Percentiles rank a stretch among this genome's conserved stretches.
Evolutionary conservation across 1,140 invertebrate species (phyloP).

Genomic region (Drosophila teissieri): DNA sequence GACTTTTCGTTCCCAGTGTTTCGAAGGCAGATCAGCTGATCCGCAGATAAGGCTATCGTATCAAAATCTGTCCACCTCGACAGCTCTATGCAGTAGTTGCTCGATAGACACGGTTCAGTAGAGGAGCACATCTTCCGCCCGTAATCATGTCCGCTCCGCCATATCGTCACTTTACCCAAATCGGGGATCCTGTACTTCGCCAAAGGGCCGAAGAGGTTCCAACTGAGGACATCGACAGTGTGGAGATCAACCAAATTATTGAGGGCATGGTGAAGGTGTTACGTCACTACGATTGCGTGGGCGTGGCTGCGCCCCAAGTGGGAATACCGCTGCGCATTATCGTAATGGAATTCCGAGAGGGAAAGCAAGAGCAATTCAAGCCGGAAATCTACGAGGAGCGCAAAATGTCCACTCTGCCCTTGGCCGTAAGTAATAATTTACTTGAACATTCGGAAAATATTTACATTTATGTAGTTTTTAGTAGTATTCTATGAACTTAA

Average conservation of each 20-base stretch:
- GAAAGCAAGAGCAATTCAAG: conserved; percentile 84
- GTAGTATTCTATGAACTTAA: too few relatives aligned
- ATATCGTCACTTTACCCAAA: conserved; percentile 88
- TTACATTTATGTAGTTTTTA: neutral
- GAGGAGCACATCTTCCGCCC: neutral
- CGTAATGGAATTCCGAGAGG: conserved; percentile 86
- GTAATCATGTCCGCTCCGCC: conserved; percentile 80
- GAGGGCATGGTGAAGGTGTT: conserved; percentile 86
- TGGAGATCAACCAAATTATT: conserved; percentile 87
- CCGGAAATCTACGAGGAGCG: conserved; percentile 83
- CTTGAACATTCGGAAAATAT: neutral
- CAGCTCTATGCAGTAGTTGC: conserved; percentile 7
- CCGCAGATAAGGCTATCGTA: conserved; percentile 33
- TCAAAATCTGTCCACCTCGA: neutral
- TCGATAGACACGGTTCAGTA: conserved; percentile 1
- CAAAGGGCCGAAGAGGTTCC: conserved; percentile 85
- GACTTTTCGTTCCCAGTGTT: conserved; percentile 16
- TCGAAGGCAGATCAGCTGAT: conserved; percentile 27
- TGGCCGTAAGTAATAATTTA: conserved; percentile 85
- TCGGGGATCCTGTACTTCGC: conserved; percentile 89
- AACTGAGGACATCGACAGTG: conserved; percentile 85
- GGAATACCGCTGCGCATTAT: conserved; percentile 89
- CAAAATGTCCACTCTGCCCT: conserved; percentile 87
- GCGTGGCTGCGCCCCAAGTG: conserved; percentile 90
- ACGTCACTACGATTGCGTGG: conserved; percentile 87